Evolutionary conservation across 2,797 vertebrate genomes (phyloP).

Genomic region (Ispidina lecontei): DNA sequence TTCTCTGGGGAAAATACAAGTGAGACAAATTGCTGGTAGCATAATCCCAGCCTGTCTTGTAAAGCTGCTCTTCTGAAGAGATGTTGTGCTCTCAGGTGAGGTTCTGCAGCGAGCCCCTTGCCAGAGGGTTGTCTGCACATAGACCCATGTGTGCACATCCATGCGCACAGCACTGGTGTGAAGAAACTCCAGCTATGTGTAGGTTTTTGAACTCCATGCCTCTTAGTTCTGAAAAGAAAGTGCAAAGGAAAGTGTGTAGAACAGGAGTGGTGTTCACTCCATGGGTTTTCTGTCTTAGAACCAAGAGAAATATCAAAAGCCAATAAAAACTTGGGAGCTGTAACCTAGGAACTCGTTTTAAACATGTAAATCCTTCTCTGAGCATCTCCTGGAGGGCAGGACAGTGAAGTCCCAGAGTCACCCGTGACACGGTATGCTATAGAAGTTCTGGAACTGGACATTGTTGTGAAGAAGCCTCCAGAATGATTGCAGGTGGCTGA

Average conservation of each 20-base stretch:
- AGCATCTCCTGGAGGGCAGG: not conserved
- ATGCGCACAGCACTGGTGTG: rapidly evolving
- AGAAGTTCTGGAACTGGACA: not conserved
- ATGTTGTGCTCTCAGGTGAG: not conserved
- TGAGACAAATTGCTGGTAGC: not conserved
- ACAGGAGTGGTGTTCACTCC: not conserved
- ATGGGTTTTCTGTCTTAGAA: not conserved
- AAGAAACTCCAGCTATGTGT: not conserved
- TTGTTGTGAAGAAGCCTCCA: not conserved
- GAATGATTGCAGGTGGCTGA: not conserved
- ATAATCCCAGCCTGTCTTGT: rapidly evolving
- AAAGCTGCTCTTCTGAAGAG: not conserved
- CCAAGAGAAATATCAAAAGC: not conserved
- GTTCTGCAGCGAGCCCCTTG: not conserved
- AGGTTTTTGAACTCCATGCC: not conserved
- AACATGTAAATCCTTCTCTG: not conserved
- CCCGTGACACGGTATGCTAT: not conserved
- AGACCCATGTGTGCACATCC: rapidly evolving
- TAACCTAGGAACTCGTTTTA: not conserved
- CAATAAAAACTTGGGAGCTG: not conserved
- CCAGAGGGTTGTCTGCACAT: not conserved
- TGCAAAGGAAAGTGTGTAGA: not conserved
- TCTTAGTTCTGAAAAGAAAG: not conserved
- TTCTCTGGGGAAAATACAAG: not conserved
- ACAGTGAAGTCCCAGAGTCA: not conserved